Evolutionary conservation across 2,113 vertebrate species (phyloP), one percentile per base, ranked within the genome.

Genomic region (Oryzias woworae): DNA sequence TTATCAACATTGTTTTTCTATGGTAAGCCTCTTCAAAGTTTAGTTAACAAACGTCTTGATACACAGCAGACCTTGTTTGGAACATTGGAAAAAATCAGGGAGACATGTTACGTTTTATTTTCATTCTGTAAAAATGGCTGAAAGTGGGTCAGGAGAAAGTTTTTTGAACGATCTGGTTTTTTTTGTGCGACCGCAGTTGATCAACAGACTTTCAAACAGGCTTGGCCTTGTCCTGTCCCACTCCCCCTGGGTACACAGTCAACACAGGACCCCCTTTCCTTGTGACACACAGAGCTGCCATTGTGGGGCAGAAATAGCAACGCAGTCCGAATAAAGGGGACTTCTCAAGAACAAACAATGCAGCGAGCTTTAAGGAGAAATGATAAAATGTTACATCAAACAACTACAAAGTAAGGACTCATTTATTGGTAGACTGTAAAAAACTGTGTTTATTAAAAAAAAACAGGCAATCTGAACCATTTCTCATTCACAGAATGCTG

Each of bases 201-300:
- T 85, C 78, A 88, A 82, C 83, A 84, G 75, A 78, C 83, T 71
- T 71, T 69, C 20, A 48, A 89, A 90, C 89, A 90, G 79, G 72
- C 79, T 81, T 26, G 20, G 71, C 82, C 90, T 91, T 92, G 89
- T 92, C 79, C 83, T 69, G 57, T 78, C 68, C 69, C 49, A 36
- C 73, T 83, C 77, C 77, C 77, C 75, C 44, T 46, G 68, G 76
- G 62, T 77, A 77, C 80, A 81, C 76, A 76, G 82, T 71, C 72
- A 83, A 81, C 84, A 78, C 54, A 63, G 78, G 71, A 64, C 63
- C 62, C 77, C 77, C 58, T 70, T 47, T 23, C 42, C 31, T 42
- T 51, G 14, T 5, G 60, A 68, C 13, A 73, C 80, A 86, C 85
- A 87, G 20, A 82, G 78, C 69, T 53, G n/a, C 73, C 75, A 86